Evolutionary conservation across 2,888 invertebrate species (phyloP).

Genomic region (Caenorhabditis sp.): DNA sequence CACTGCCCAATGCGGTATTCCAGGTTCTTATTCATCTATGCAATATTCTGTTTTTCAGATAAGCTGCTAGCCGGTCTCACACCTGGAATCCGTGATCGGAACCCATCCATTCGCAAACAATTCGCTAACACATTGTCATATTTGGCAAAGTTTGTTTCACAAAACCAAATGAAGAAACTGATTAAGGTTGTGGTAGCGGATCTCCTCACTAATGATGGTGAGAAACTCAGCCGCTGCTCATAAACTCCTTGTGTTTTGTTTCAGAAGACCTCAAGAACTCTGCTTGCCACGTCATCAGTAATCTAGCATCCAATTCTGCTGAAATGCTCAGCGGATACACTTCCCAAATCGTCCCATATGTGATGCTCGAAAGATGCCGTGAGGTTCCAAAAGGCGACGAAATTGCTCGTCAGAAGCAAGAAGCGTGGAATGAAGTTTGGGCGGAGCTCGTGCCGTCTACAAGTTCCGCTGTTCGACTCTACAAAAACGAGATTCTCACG

Average conservation of each 20-base stretch:
- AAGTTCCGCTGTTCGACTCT: conserved; percentile 66
- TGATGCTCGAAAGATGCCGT: conserved; percentile 69
- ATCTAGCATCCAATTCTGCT: conserved; percentile 66
- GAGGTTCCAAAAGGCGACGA: conserved; percentile 74
- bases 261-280: conserved; percentile 70
- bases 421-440: conserved; percentile 75
- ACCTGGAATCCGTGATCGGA: conserved; percentile 71
- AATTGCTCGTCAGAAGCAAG: conserved; percentile 63
- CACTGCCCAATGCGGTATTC: conserved; percentile 59
- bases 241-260: conserved; percentile 5
- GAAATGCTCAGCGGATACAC: conserved; percentile 67
- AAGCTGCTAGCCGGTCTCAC: conserved; percentile 66
- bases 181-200: conserved; percentile 61
- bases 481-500: conserved; percentile 70
- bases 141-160: conserved; percentile 68
- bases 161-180: conserved; percentile 65
- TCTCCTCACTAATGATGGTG: conserved; percentile 61
- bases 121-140: conserved; percentile 72
- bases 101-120: conserved; percentile 74
- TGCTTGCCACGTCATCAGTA: conserved; percentile 68
- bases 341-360: conserved; percentile 68
- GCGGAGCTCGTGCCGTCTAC: conserved; percentile 72
- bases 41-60: conserved; percentile 26
- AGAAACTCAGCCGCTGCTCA: not conserved
- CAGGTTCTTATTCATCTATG: not conserved